Percentiles rank a stretch among this genome's conserved stretches.
These are phyloP conservation scores for Planiliza haematocheilus DNA, from an alignment of 2,113 vertebrate species.

Conservation along the genomic window DNA sequence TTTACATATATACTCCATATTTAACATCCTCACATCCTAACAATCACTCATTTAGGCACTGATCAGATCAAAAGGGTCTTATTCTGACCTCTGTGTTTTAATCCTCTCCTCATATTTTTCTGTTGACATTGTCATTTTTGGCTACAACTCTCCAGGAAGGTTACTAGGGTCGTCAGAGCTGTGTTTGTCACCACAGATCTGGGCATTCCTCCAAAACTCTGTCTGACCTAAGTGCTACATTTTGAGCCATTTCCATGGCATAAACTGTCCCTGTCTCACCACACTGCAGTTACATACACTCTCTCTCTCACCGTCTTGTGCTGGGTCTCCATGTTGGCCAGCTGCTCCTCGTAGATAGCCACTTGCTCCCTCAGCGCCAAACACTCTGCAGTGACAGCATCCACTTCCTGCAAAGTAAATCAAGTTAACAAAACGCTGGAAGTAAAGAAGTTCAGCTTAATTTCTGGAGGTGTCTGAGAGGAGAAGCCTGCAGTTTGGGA, in stretches of 20 bases:
- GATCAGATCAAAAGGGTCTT: background rate
- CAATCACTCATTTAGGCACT: background rate
- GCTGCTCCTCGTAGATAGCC: slow-evolving; percentile 82
- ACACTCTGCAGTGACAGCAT: slow-evolving; percentile 78
- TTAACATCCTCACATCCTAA: background rate
- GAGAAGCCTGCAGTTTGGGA: slow-evolving; percentile 20
- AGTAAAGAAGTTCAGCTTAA: slow-evolving; percentile 45
- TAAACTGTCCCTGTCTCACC: slow-evolving; percentile 35
- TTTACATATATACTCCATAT: background rate
- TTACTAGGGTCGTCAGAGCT: slow-evolving; percentile 52
- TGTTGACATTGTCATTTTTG: slow-evolving; percentile 31
- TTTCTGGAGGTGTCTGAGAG: slow-evolving; percentile 36
- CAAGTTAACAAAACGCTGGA: slow-evolving; percentile 38
- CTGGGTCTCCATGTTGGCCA: slow-evolving; percentile 76
- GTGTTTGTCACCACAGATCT: slow-evolving; percentile 43
- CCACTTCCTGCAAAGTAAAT: slow-evolving; percentile 78
- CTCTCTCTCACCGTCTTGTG: slow-evolving; percentile 72
- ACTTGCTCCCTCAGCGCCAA: slow-evolving; percentile 83
- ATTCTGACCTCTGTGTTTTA: slow-evolving; percentile 10
- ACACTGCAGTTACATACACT: slow-evolving; percentile 17
- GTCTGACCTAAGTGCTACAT: slow-evolving; percentile 49
- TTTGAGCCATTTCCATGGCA: slow-evolving; percentile 33
- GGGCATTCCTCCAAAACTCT: slow-evolving; percentile 56
- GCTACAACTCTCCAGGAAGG: slow-evolving; percentile 49
- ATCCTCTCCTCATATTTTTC: slow-evolving; percentile 25